Percentiles rank a stretch among this genome's conserved stretches.
Conservation (phyloP, 2,888 invertebrate species). For the Acronicta psi region DNA sequence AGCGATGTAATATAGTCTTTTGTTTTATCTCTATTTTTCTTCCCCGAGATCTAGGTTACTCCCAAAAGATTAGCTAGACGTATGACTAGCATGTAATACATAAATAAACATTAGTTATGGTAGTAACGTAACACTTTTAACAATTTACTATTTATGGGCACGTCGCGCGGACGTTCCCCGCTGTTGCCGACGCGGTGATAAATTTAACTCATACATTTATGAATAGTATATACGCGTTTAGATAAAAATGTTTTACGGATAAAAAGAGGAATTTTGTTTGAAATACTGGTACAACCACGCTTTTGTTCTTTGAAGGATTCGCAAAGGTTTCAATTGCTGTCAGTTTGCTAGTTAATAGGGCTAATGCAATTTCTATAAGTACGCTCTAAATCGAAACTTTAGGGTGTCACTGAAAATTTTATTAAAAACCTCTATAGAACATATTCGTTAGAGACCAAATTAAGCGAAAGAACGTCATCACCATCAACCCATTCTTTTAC, state of each 20-base stretch:
- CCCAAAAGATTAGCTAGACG: neutral
- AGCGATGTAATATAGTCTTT: neutral
- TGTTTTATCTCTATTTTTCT: neutral
- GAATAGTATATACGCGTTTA: conserved; percentile 26
- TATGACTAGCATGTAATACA: conserved; percentile 12
- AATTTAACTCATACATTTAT: conserved; percentile 42
- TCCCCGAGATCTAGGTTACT: neutral
- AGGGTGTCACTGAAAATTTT: too few species aligned
- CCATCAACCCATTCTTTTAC: too few species aligned
- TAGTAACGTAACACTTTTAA: conserved; percentile 35
- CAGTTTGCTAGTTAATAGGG: too few species aligned
- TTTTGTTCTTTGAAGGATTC: too few species aligned
- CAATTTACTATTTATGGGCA: conserved; percentile 45
- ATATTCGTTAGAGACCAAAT: too few species aligned
- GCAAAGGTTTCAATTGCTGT: too few species aligned
- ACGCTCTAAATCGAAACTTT: too few species aligned
- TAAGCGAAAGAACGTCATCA: too few species aligned
- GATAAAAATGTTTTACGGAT: neutral
- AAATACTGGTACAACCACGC: too few species aligned
- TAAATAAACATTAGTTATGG: conserved; percentile 38
- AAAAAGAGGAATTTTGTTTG: neutral
- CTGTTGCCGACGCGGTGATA: conserved; percentile 27
- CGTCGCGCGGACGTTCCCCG: conserved; percentile 39
- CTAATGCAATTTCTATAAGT: too few species aligned
- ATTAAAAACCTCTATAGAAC: too few species aligned